Conservation (phyloP, 1,140 invertebrate genomes). For the Scaptomyza pallida region DNA sequence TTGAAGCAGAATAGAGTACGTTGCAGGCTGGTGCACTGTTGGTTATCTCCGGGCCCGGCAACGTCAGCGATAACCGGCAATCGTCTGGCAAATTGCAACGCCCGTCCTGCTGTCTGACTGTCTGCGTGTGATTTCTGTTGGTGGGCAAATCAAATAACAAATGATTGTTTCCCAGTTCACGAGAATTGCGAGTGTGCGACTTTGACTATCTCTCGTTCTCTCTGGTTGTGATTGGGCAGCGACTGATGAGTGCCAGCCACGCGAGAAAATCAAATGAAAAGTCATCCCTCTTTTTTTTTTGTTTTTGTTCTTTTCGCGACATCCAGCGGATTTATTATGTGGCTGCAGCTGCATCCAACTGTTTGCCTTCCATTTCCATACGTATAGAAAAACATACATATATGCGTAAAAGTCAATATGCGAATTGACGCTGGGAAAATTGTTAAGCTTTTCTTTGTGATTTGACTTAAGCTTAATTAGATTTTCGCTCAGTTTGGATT, state of each 20-base stretch:
- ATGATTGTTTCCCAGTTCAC: slow-evolving; percentile 54
- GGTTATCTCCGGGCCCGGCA: slow-evolving; percentile 19
- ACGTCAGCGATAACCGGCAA: slow-evolving; percentile 45
- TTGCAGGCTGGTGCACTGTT: background rate
- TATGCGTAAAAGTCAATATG: background rate
- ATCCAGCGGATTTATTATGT: slow-evolving; percentile 42
- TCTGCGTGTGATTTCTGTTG: slow-evolving; percentile 29
- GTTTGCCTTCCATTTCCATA: slow-evolving; percentile 35
- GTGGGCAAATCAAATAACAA: slow-evolving; percentile 73
- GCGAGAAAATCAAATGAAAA: slow-evolving; percentile 60
- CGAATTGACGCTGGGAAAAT: background rate
- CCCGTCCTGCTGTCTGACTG: slow-evolving; percentile 28
- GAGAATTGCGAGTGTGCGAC: slow-evolving; percentile 12
- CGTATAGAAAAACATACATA: background rate
- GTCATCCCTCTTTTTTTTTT: slow-evolving; percentile 6
- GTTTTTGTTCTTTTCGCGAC: slow-evolving; percentile 19
- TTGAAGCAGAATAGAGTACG: background rate
- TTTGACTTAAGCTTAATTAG: slow-evolving; percentile 19
- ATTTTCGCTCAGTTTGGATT: slow-evolving; percentile 20
- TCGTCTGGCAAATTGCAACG: slow-evolving; percentile 53
- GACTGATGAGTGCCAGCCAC: slow-evolving; percentile 49
- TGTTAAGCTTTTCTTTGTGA: slow-evolving; percentile 5
- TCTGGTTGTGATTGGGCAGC: slow-evolving; percentile 52
- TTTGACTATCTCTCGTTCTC: background rate
- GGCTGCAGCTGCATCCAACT: slow-evolving; percentile 15